Base-by-base conservation (phyloP, 2,888 invertebrate species). In the Balanococcus diminutus region DNA sequence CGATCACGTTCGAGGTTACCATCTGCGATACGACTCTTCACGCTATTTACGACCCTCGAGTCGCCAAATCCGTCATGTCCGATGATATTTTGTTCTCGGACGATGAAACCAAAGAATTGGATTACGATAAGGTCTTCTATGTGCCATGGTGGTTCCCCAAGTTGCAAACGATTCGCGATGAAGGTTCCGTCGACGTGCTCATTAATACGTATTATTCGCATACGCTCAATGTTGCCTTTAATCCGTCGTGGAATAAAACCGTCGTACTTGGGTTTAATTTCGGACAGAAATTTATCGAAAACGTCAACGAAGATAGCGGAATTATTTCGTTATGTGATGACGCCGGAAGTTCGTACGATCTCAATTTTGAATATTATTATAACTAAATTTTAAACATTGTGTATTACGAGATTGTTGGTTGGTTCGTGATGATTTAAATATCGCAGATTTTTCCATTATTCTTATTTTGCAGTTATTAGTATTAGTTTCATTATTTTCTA, bases 111-210 rank as follows among this genome's bases (percentile, higher is more conserved):
- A 28, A 67, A 4, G 67, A 67, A 67, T 28, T 67, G 28, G 67
- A 67, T 1, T 28, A 67, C n/a, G 67, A 67, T 28, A 67, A 67
- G 16, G 67, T 67, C 0, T 67, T 67, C 28, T 67, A 67, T 28
- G 67, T 67, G 14, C 67, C 67, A 28, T 67, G 67, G 67, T 67
- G 67, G 67, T 67, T 67, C 14, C 67, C 67, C 3, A 67, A 67
- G 14, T 67, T 67, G 14, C 67, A 67, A 67, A 28, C 25, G 2
- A 28, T 25, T 67, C 67, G 67, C 9, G 67, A 67, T 28, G 67
- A 67, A 67, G 28, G 67, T 14, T 0, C 67, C 0, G 28, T 67
- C 0, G 67, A 67, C 11, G 28, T 67, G 2, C 0, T 28, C 14
- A 67, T 67, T 16, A 25, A 67, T 28, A 67, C 67, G 67, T 67